These are phyloP conservation scores for Drosophila rufa DNA, from an alignment of 1,140 invertebrate species.

Conservation along the genomic window DNA sequence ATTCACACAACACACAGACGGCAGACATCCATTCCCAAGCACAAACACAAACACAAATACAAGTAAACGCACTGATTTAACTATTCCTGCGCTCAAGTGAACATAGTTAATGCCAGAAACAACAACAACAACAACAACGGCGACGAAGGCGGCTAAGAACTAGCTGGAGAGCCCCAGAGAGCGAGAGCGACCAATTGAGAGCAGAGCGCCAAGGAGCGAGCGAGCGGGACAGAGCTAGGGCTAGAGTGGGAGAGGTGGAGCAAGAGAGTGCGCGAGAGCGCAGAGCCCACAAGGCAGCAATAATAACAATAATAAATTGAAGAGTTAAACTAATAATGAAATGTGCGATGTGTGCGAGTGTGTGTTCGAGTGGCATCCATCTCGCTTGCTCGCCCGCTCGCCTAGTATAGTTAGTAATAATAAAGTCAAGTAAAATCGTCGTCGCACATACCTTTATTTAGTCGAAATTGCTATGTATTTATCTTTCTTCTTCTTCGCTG, in stretches of 20 bases:
- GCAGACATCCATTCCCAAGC: conserved; percentile 25
- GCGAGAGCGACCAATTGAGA: conserved; percentile 25
- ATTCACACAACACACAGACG: conserved; percentile 26
- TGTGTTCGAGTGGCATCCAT: conserved; percentile 33
- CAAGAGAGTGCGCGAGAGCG: conserved; percentile 23
- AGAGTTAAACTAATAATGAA: conserved; percentile 82
- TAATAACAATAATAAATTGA: conserved; percentile 83
- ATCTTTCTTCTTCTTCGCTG: conserved; percentile 58
- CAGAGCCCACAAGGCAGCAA: conserved; percentile 41
- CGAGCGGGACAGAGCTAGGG: conserved; percentile 25
- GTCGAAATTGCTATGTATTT: conserved; percentile 79
- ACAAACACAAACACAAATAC: conserved; percentile 35
- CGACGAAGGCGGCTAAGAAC: conserved; percentile 22
- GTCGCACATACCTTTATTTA: conserved; percentile 79
- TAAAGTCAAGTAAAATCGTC: conserved; percentile 64
- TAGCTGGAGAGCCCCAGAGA: conserved; percentile 26
- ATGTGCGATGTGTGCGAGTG: conserved; percentile 31
- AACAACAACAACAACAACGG: conserved; percentile 49
- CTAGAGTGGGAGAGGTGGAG: conserved; percentile 5
- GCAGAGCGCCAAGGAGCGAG: conserved; percentile 34
- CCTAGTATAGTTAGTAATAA: conserved; percentile 55
- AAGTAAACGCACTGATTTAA: conserved; percentile 75
- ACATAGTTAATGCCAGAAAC: conserved; percentile 72
- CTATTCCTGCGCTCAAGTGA: conserved; percentile 69
- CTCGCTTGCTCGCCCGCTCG: conserved; percentile 18